Evolutionary conservation across 2,797 vertebrate species (phyloP).

Genomic region (Hydrocynus forskahlii): DNA sequence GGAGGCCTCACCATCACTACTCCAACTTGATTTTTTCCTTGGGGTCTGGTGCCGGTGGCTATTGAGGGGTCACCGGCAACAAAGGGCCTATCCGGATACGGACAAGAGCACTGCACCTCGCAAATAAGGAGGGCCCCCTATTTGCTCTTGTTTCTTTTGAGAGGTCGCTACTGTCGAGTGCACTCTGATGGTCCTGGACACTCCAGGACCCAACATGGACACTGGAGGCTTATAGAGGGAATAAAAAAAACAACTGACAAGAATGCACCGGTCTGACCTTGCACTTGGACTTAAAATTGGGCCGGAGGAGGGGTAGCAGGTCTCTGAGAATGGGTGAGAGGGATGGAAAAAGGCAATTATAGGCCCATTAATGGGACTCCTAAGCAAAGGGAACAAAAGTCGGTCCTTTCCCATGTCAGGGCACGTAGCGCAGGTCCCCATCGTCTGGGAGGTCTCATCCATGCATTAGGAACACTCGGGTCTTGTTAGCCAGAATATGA

Average conservation of each 20-base stretch:
- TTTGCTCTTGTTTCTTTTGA: constrained; percentile 53
- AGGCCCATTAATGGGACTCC: constrained; percentile 58
- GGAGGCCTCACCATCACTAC: constrained; percentile 54
- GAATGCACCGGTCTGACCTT: constrained; percentile 31
- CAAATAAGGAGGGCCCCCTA: constrained; percentile 58
- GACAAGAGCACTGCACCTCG: constrained; percentile 57
- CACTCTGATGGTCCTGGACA: constrained; percentile 47
- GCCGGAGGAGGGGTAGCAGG: constrained; percentile 15
- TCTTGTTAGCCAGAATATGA: constrained; percentile 78
- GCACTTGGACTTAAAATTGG: constrained; percentile 18
- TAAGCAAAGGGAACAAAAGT: constrained; percentile 50
- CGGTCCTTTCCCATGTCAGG: constrained; percentile 54
- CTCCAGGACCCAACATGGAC: constrained; percentile 17
- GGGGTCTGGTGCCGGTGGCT: constrained; percentile 55
- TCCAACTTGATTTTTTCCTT: constrained; percentile 58
- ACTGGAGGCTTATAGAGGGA: constrained; percentile 35
- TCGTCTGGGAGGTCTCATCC: constrained; percentile 75
- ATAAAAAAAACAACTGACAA: constrained; percentile 29
- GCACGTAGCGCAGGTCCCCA: constrained; percentile 24
- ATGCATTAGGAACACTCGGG: constrained; percentile 76
- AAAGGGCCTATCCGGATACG: constrained; percentile 64
- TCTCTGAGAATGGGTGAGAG: constrained; percentile 26
- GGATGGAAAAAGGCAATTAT: constrained; percentile 58
- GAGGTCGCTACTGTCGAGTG: constrained; percentile 51
- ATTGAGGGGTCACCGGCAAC: constrained; percentile 46